Percentiles rank a stretch among this genome's conserved stretches.
Conservation (phyloP, 2,113 vertebrate genomes). For the Serilophus lunatus region DNA sequence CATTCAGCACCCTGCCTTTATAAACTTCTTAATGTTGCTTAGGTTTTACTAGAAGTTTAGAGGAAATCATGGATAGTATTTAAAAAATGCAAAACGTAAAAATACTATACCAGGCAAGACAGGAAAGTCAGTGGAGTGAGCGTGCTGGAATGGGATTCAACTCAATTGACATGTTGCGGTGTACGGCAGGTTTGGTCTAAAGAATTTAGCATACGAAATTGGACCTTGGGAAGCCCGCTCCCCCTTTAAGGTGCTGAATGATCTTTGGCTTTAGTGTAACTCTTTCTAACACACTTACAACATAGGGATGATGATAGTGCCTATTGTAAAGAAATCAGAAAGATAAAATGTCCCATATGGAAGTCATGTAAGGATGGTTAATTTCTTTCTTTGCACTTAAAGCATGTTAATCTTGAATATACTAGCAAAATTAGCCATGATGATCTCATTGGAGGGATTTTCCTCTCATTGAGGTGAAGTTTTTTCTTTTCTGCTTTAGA, state of each 20-base stretch:
- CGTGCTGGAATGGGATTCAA: not conserved
- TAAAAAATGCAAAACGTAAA: not conserved
- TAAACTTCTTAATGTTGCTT: conserved; percentile 24
- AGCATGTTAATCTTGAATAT: not conserved
- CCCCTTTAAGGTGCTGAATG: not conserved
- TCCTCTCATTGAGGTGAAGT: not conserved
- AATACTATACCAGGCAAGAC: not conserved
- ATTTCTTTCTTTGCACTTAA: not conserved
- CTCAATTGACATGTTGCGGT: not conserved
- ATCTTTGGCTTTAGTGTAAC: not conserved
- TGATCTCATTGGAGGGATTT: not conserved
- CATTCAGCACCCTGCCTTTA: not conserved
- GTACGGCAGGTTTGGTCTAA: not conserved
- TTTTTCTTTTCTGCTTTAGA: not conserved
- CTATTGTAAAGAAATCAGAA: not conserved
- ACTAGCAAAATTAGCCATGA: not conserved
- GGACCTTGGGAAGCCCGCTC: not conserved
- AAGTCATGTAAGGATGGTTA: not conserved
- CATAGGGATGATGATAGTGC: not conserved
- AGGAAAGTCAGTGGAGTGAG: not conserved
- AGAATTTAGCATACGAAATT: not conserved
- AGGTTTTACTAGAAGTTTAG: conserved; percentile 16
- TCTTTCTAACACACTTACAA: not conserved
- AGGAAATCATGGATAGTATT: not conserved
- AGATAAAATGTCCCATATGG: not conserved